Base-by-base conservation (phyloP, 2,888 invertebrate genomes). In the Dermolepida albohirtum region DNA sequence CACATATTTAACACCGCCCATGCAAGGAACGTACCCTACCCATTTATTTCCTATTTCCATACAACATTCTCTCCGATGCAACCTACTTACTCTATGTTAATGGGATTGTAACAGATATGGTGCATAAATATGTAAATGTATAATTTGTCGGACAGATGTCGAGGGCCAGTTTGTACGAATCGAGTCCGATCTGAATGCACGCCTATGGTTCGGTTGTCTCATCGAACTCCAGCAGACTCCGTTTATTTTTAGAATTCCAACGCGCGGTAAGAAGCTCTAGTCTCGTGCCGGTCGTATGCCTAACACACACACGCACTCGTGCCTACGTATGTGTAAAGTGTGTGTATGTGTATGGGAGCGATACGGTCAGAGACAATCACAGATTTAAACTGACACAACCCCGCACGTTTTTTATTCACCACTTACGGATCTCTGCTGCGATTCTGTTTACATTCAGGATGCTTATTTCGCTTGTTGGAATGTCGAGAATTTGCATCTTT, bases 231-330 rank as follows among this genome's bases (percentile, higher is more conserved):
- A 27, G 70, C 68, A 65, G 69, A 70, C 66, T 71, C 66, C 66
- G 57, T 67, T 69, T 73, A 73, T 73, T 73, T 73, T 72, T 73
- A 73, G 73, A 69, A 54, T 41, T 68, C 29, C 68, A 68, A 71
- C 68, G 70, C 73, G 70, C 67, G 43, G 57, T 51, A 65, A 55
- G 67, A 69, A 69, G 66, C 72, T 64, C 67, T 57, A 65, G 69
- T 67, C 73, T 73, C 73, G 73, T 73, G 73, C 73, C 73, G 68
- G 70, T 69, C 71, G 67, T 68, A 59, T 69, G 72, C 71, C 72
- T 64, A 62, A 29, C 57, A 39, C 57, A 66, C 68, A 71, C 70
- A 67, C 44, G 29, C 68, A 57, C 70, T 67, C 70, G 69, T 69
- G 69, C 72, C 68, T 65, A 70, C 69, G 68, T 12, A 59, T 59